phyloP scores from a whole-genome alignment of 1,140 invertebrate genomes.

The Papilio polyxenes region DNA sequence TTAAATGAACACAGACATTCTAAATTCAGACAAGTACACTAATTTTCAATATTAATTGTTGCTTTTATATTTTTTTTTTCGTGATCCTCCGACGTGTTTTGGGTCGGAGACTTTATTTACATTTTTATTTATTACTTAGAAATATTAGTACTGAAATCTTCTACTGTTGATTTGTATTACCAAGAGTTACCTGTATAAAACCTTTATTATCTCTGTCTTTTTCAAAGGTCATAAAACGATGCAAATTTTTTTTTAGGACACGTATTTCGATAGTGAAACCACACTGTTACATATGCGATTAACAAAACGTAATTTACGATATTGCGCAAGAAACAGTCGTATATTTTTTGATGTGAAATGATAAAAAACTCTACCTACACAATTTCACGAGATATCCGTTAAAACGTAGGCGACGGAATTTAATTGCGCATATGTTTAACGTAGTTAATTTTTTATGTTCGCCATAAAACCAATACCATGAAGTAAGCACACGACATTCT shows the following conservation, averaged over 20 bases:
- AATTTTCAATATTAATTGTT: too few species aligned
- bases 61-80: too few species aligned
- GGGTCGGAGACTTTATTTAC: too few species aligned
- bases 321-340: background rate
- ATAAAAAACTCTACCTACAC: slow-evolving; percentile 6
- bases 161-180: too few species aligned
- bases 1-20: background rate
- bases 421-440: slow-evolving; percentile 9
- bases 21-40: background rate
- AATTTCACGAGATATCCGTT: slow-evolving; percentile 12
- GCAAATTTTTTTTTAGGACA: too few species aligned
- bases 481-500: background rate
- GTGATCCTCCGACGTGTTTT: too few species aligned
- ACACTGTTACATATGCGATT: background rate
- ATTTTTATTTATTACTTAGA: too few species aligned
- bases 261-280: background rate
- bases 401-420: slow-evolving; percentile 17
- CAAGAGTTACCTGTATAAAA: too few species aligned
- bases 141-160: too few species aligned
- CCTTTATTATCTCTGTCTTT: too few species aligned
- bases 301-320: background rate
- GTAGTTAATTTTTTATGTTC: slow-evolving; percentile 23
- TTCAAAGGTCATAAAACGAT: too few species aligned
- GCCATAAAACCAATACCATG: slow-evolving; percentile 1
- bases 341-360: slow-evolving; percentile 19